phyloP scores from a whole-genome alignment of 2,888 invertebrate species.

The Phortica magna region DNA sequence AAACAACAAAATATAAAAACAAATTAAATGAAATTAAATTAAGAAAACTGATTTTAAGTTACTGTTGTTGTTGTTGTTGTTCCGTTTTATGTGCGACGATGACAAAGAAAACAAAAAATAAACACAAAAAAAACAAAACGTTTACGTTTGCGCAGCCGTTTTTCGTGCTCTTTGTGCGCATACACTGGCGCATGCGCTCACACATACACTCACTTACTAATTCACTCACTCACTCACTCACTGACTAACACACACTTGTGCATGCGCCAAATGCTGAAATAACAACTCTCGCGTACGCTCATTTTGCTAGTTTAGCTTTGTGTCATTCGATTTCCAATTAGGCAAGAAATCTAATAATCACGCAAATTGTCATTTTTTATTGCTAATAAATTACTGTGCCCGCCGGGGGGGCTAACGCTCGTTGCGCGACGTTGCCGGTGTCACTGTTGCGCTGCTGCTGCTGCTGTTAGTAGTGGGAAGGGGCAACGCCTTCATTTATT shows the following conservation, averaged over 20 bases:
- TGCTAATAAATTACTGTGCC: slow-evolving; percentile 66
- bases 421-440: too few relatives aligned
- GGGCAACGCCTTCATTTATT: too few relatives aligned
- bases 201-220: background rate
- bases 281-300: too few relatives aligned
- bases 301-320: background rate
- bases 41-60: background rate
- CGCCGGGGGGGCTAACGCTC: background rate
- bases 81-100: too few relatives aligned
- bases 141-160: too few relatives aligned
- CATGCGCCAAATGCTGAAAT: too few relatives aligned
- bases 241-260: too few relatives aligned
- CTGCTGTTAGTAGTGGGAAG: slow-evolving; percentile 8
- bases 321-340: slow-evolving; percentile 37
- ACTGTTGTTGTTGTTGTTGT: background rate
- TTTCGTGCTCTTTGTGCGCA: too few relatives aligned
- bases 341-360: slow-evolving; percentile 62
- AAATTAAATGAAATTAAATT: slow-evolving; percentile 63
- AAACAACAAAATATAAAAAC: slow-evolving; percentile 46
- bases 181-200: too few relatives aligned
- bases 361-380: slow-evolving; percentile 69
- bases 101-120: too few relatives aligned
- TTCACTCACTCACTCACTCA: background rate
- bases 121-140: too few relatives aligned
- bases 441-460: slow-evolving; percentile 9